phyloP scores from a whole-genome alignment of 2,888 invertebrate species.

The Xiphydria camelus region DNA sequence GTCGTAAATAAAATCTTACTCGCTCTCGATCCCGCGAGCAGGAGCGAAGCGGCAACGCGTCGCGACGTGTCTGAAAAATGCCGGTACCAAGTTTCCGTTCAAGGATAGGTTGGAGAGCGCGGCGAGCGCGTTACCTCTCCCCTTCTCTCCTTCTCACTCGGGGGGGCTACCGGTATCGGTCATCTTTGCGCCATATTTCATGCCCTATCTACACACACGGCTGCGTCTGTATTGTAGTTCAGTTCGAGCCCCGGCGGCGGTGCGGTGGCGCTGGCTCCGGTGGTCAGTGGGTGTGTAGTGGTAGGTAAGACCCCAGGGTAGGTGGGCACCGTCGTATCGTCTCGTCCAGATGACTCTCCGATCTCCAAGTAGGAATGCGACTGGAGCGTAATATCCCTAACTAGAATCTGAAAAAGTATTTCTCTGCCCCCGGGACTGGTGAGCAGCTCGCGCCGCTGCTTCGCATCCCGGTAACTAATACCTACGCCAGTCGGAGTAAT shows the following conservation, averaged over 20 bases:
- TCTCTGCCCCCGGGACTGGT: constrained; percentile 12
- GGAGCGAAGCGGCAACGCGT: no score
- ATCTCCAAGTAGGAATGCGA: constrained; percentile 37
- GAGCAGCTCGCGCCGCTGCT: neutral
- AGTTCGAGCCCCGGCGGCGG: constrained; percentile 25
- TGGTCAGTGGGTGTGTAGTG: no score
- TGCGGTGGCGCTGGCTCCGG: no score
- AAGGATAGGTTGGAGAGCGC: constrained; percentile 15
- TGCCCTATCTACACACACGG: constrained; percentile 45
- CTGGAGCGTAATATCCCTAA: constrained; percentile 28
- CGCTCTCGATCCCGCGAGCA: no score
- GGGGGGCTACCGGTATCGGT: constrained; percentile 46
- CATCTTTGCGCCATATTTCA: constrained; percentile 51
- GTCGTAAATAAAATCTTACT: no score
- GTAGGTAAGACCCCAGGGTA: constrained; percentile 20
- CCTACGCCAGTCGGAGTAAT: no score
- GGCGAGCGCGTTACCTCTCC: constrained; percentile 20
- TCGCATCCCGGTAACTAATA: no score
- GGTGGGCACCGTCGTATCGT: constrained; percentile 41
- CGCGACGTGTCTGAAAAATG: neutral
- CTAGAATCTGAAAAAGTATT: constrained; percentile 20
- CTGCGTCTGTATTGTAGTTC: constrained; percentile 39
- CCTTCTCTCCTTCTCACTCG: no score
- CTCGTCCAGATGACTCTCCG: constrained; percentile 40
- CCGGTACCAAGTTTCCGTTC: constrained; percentile 24